These are phyloP conservation scores for Syrista parreyssii DNA, from an alignment of 2,888 invertebrate genomes.

Conservation along the genomic window DNA sequence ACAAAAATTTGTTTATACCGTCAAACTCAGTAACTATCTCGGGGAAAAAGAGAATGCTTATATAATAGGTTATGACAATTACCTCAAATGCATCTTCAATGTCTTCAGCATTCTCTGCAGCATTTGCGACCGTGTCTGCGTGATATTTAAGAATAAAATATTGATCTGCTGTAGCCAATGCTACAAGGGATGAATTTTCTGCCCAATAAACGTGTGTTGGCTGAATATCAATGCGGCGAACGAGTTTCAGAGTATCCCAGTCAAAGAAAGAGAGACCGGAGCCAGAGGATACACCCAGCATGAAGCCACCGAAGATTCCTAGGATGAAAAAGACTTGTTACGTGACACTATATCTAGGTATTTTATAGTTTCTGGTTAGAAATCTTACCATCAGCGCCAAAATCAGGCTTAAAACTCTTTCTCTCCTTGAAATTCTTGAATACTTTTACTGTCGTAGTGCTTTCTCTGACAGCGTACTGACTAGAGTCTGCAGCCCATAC, in stretches of 20 bases:
- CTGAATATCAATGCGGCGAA: constrained; percentile 96
- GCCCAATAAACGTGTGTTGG: constrained; percentile 96
- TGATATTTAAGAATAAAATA: constrained; percentile 95
- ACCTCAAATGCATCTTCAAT: constrained; percentile 97
- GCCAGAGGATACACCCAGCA: constrained; percentile 91
- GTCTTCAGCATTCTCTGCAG: constrained; percentile 80
- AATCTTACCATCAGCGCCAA: constrained; percentile 88
- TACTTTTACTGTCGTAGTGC: constrained; percentile 88
- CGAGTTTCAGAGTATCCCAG: constrained; percentile 93
- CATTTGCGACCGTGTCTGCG: constrained; percentile 81
- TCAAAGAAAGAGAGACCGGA: constrained; percentile 94
- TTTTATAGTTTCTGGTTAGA: neutral
- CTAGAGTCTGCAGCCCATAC: constrained; percentile 98
- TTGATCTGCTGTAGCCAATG: constrained; percentile 93
- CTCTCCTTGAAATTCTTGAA: constrained; percentile 99
- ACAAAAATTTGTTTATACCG: constrained; percentile 24
- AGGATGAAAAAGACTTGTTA: constrained; percentile 29
- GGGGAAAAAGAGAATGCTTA: neutral
- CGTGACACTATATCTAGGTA: neutral
- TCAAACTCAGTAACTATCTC: neutral
- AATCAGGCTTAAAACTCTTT: constrained; percentile 95
- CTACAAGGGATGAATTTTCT: constrained; percentile 92
- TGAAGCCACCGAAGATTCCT: constrained; percentile 91
- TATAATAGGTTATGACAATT: constrained; percentile 23
- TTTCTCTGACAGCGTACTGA: constrained; percentile 90